Percentiles rank a stretch among this genome's conserved stretches.
Evolutionary conservation across 2,797 vertebrate genomes (phyloP).

Genomic region (Notolepis coatsorum): DNA sequence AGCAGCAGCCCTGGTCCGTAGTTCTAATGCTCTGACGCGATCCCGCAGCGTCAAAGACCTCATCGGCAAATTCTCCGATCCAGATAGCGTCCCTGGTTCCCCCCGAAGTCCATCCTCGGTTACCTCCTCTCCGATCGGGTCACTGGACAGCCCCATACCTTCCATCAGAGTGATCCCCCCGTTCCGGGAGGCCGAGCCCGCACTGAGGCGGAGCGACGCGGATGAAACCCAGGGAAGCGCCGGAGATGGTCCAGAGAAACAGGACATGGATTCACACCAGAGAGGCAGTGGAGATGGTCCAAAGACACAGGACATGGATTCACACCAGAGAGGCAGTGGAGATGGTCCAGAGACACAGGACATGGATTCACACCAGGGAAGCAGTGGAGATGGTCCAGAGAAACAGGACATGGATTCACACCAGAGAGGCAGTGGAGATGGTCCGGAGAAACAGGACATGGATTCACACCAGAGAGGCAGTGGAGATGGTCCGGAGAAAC

Average conservation of each 20-base stretch:
- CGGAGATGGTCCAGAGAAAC: constrained; percentile 6
- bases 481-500: too few relatives aligned
- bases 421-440: background rate
- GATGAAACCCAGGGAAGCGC: background rate
- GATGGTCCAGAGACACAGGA: background rate
- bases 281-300: background rate
- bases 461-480: constrained; percentile 42
- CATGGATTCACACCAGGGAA: background rate
- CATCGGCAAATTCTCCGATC: constrained; percentile 70
- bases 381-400: constrained; percentile 4
- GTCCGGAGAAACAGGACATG: constrained; percentile 22
- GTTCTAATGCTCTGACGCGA: constrained; percentile 50
- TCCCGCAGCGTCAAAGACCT: constrained; percentile 73
- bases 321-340: background rate
- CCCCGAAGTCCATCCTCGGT: constrained; percentile 2
- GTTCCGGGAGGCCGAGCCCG: background rate
- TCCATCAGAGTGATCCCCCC: constrained; percentile 50
- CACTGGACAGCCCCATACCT: constrained; percentile 20
- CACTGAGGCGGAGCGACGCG: background rate
- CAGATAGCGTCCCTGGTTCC: constrained; percentile 9
- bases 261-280: constrained; percentile 45
- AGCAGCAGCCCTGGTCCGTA: background rate
- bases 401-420: constrained; percentile 16
- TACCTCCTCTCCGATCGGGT: background rate
- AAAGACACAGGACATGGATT: background rate